phyloP scores from a whole-genome alignment of 2,113 vertebrate genomes.

The Marcusenius ussheri region DNA sequence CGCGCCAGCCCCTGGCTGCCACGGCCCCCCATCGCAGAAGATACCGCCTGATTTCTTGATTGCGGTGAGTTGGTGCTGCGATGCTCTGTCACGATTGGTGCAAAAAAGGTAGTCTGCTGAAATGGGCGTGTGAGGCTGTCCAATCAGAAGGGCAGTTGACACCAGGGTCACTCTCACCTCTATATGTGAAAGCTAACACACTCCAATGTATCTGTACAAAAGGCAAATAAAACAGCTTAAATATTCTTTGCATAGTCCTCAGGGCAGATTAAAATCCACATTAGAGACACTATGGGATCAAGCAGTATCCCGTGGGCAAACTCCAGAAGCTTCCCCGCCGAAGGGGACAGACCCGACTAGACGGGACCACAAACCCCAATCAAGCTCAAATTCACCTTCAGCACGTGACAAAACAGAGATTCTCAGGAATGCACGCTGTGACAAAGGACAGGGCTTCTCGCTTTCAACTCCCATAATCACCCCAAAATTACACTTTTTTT shows the following conservation, averaged over 20 bases:
- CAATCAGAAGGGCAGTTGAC: constrained; percentile 13
- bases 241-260: constrained; percentile 38
- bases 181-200: neutral
- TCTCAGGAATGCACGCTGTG: neutral
- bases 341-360: neutral
- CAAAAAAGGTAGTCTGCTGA: neutral
- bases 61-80: neutral
- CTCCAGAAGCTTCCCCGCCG: neutral
- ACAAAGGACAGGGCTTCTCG: neutral
- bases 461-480: neutral
- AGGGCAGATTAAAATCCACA: constrained; percentile 53
- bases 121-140: neutral
- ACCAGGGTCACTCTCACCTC: constrained; percentile 8
- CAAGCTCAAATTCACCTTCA: neutral
- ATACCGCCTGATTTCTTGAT: neutral
- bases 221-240: neutral
- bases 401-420: neutral
- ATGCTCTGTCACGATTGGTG: neutral
- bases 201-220: neutral
- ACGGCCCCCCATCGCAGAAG: neutral
- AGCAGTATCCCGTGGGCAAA: constrained; percentile 24
- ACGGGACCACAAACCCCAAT: constrained; percentile 2
- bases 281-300: constrained; percentile 42
- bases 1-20: neutral
- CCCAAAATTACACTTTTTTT: constrained; percentile 1